Base-by-base conservation (phyloP, 2,888 invertebrate species). In the Eilema caniola region DNA sequence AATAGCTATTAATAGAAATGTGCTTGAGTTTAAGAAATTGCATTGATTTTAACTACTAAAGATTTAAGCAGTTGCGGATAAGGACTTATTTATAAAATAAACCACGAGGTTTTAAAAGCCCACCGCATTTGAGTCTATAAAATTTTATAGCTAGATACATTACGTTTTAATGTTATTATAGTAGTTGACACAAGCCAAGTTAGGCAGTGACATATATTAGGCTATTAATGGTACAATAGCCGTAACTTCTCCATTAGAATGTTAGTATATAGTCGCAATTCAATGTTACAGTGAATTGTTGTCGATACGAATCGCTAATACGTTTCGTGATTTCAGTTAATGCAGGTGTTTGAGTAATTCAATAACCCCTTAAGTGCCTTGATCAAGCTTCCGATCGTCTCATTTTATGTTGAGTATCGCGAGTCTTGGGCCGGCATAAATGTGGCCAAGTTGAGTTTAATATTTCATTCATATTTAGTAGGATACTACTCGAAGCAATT, bases 91-190 rank as follows among this genome's bases (percentile, higher is more conserved):
- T 16, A 41, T 47, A 47, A 47, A 47, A 47, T 47, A 47, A 53
- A n/a, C 53, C 8, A 10, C 53, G n/a, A 53, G 47, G 7, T 20
- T 20, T 47, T 10, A 53, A 10, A 20, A 53, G n/a, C 53, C 20
- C 20, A 41, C 41, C 47, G 20, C 20, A 20, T 20, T 53, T 5
- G 53, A 69, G 75, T 75, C 71, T 74, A 80, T 77, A 80, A 82
- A 80, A 31, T 72, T 73, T 74, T 77, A 80, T 69, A 47, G 69
- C 69, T 62, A n/a, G n/a, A n/a, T n/a, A 71, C 82, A 82, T 82
- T 77, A 71, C 56, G 24, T 28, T 61, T 70, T n/a, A 41, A 41
- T 41, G 16, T 14, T 41, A 41, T 41, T 41, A 41, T 41, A 41
- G 41, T 41, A 41, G 41, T 71, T 75, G 76, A 73, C 74, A 16